Evolutionary conservation across 2,888 invertebrate genomes (phyloP), one percentile per base, ranked within the genome.

Genomic region (Lysandra bellargus): DNA sequence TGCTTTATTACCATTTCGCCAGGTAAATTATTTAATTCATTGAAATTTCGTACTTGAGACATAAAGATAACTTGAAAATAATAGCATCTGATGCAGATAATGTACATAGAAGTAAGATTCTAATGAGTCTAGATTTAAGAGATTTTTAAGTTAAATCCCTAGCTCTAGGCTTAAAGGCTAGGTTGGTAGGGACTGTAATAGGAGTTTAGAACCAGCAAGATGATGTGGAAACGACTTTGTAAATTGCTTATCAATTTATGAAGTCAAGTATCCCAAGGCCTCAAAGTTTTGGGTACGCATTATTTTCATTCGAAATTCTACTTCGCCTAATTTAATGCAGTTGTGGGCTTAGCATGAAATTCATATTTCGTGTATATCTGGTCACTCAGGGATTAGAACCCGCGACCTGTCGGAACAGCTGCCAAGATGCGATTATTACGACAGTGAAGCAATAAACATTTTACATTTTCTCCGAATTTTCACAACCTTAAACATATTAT

Each of bases 361-460:
- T 73, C n/a, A 40, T 69, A 44, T 74, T 74, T 23, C 57, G 14
- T 17, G 30, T 30, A 76, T 76, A 76, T 76, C 53, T 33, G 33
- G 57, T 57, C 76, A 76, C 6, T 30, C 14, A 33, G 53, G 76
- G 53, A 53, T 76, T 76, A 76, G 76, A 57, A 76, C 53, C 76
- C 33, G 57, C 33, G 44, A 76, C 76, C 49, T 33, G 76, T 53
- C 76, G 76, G 76, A 53, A 33, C 76, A 53, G 49, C 76, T 76
- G 76, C 76, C 76, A 76, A 76, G 76, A 53, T 30, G 53, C 53
- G 53, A 76, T 76, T 75, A 75, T 23, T 14, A 33, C 30, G 75
- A 2, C 44, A 75, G 75, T 75, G 17, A 76, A 76, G 30, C 53
- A 33, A 30, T 76, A 23, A 76, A 76, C 57, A 76, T 57, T 76